Evolutionary conservation across 2,113 vertebrate genomes (phyloP).

Genomic region (Phocoena sinus): DNA sequence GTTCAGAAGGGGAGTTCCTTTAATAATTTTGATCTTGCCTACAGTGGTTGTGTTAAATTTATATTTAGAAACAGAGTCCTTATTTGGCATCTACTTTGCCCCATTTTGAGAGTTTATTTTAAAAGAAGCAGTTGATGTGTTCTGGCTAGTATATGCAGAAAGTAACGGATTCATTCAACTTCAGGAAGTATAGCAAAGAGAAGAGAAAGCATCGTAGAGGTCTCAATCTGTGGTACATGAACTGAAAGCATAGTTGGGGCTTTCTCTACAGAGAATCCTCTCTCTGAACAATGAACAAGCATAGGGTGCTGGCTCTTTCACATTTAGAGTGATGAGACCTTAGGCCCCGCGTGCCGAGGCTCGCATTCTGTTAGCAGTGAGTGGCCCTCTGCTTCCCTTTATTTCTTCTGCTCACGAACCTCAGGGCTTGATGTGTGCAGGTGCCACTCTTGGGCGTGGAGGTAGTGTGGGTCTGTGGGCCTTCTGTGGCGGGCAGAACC

Average conservation of each 20-base stretch:
- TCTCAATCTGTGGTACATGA: neutral
- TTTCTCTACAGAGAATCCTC: neutral
- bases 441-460: neutral
- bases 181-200: neutral
- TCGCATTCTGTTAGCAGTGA: neutral
- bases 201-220: neutral
- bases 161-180: constrained; percentile 21
- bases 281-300: neutral
- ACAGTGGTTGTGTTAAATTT: neutral
- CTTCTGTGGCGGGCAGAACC: neutral
- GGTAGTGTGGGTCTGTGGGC: neutral
- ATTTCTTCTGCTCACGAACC: neutral
- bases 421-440: neutral
- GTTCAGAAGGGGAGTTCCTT: neutral
- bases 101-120: constrained; percentile 27
- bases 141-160: constrained; percentile 53
- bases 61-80: constrained; percentile 37
- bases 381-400: neutral
- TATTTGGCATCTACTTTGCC: constrained; percentile 28
- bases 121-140: constrained; percentile 32
- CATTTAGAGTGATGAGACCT: neutral
- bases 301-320: neutral
- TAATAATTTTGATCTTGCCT: neutral
- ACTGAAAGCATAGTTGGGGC: neutral
- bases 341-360: neutral